phyloP scores from a whole-genome alignment of 2,888 invertebrate species.

The Drosophila trichaetosa region DNA sequence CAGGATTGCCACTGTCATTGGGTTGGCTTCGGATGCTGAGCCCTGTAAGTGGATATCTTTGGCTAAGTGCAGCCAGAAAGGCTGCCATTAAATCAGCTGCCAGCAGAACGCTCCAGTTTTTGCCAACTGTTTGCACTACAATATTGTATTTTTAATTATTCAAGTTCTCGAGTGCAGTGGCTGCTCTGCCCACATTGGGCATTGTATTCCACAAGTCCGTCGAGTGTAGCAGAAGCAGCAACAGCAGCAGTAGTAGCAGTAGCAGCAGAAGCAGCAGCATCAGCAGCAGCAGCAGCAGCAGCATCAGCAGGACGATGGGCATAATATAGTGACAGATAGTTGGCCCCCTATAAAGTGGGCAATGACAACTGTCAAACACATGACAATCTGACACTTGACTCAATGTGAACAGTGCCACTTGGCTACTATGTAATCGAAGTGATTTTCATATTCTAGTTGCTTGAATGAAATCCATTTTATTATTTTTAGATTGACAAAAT shows the following conservation, averaged over 20 bases:
- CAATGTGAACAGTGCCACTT: slow-evolving; percentile 8
- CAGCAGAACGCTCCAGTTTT: slow-evolving; percentile 48
- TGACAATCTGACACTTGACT: slow-evolving; percentile 31
- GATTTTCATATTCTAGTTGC: not conserved
- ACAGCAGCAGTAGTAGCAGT: not conserved
- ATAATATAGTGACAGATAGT: slow-evolving; percentile 55
- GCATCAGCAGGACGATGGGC: slow-evolving; percentile 24
- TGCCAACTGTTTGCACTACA: slow-evolving; percentile 65
- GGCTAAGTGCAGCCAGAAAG: slow-evolving; percentile 59
- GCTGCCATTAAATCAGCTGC: slow-evolving; percentile 36
- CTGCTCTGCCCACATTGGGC: slow-evolving; percentile 25
- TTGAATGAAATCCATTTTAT: slow-evolving; percentile 15
- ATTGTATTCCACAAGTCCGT: slow-evolving; percentile 46
- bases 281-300: not conserved
- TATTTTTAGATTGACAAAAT: not conserved
- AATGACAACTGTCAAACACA: slow-evolving; percentile 64
- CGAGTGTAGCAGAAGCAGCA: slow-evolving; percentile 19
- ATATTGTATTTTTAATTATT: slow-evolving; percentile 74
- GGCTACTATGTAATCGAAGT: slow-evolving; percentile 25
- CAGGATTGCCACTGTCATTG: slow-evolving; percentile 61
- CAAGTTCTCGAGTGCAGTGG: slow-evolving; percentile 58
- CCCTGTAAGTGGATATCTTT: slow-evolving; percentile 71
- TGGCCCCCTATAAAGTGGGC: slow-evolving; percentile 47
- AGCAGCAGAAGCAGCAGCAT: not conserved
- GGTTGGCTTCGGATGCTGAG: slow-evolving; percentile 33